Evolutionary conservation across 2,797 vertebrate species (phyloP).

Genomic region (Falco cherrug): DNA sequence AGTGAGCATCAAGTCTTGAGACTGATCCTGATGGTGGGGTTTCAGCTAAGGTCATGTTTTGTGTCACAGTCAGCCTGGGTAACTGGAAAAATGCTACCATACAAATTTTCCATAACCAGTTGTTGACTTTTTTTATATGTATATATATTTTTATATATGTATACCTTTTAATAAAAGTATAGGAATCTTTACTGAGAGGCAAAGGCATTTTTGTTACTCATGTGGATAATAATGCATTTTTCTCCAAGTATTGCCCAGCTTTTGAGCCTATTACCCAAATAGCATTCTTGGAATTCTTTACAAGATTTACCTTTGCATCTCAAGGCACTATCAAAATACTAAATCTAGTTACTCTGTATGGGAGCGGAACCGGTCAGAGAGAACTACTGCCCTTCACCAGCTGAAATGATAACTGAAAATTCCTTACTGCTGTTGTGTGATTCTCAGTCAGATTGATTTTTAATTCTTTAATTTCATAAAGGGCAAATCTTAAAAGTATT

Average conservation of each 20-base stretch:
- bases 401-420: slow-evolving; percentile 47
- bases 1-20: not conserved
- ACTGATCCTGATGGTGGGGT: not conserved
- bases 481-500: slow-evolving; percentile 52
- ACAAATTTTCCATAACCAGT: not conserved
- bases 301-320: slow-evolving; percentile 25
- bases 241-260: not conserved
- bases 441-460: slow-evolving; percentile 68
- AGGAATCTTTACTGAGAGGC: not conserved
- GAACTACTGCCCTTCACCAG: not conserved
- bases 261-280: not conserved
- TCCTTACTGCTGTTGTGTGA: not conserved
- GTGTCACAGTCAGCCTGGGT: not conserved
- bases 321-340: slow-evolving; percentile 49
- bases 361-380: not conserved
- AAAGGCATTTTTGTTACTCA: not conserved
- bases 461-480: slow-evolving; percentile 72
- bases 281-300: not conserved
- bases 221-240: not conserved
- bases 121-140: not conserved
- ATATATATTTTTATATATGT: too few species aligned
- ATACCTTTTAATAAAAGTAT: not conserved
- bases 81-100: not conserved
- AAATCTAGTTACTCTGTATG: not conserved
- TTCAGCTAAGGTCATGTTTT: not conserved